Percentiles rank a stretch among this genome's conserved stretches.
These are phyloP conservation scores for Bombus superbus DNA, from an alignment of 1,140 invertebrate species.

Conservation along the genomic window DNA sequence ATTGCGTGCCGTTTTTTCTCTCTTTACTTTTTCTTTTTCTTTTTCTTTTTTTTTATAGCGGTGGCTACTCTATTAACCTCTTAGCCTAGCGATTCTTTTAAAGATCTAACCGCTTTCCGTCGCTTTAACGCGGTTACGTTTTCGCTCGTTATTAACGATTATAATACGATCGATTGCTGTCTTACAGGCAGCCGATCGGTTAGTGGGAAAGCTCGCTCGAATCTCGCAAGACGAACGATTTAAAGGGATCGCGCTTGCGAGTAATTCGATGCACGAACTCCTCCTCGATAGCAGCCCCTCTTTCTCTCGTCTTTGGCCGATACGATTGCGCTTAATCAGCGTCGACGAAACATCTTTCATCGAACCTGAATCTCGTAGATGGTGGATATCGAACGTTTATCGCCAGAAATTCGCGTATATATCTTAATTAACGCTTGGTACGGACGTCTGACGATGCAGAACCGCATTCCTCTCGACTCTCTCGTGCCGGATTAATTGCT, in stretches of 20 bases:
- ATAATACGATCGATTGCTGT: neutral
- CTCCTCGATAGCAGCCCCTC: neutral
- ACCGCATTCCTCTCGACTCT: neutral
- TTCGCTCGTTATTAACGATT: neutral
- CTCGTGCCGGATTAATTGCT: slow-evolving; percentile 10
- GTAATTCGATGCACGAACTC: neutral
- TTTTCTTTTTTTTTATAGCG: too few relatives aligned
- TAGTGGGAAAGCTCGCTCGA: slow-evolving; percentile 29
- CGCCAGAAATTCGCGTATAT: neutral
- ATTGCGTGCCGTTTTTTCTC: slow-evolving; percentile 6
- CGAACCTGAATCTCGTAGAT: neutral
- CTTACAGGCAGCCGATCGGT: neutral
- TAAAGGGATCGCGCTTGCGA: neutral
- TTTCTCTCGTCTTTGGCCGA: neutral
- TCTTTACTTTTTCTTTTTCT: too few relatives aligned
- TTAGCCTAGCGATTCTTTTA: neutral
- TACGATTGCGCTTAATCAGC: slow-evolving; percentile 39
- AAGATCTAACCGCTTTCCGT: neutral
- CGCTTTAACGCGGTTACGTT: neutral
- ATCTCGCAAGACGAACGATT: slow-evolving; percentile 47
- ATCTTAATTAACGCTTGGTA: slow-evolving; percentile 19
- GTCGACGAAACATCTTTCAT: slow-evolving; percentile 20
- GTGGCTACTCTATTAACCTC: neutral
- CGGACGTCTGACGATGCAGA: neutral
- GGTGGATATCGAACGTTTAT: slow-evolving; percentile 3